These are phyloP conservation scores for Dilophus febrilis DNA, from an alignment of 2,888 invertebrate species.

Conservation along the genomic window DNA sequence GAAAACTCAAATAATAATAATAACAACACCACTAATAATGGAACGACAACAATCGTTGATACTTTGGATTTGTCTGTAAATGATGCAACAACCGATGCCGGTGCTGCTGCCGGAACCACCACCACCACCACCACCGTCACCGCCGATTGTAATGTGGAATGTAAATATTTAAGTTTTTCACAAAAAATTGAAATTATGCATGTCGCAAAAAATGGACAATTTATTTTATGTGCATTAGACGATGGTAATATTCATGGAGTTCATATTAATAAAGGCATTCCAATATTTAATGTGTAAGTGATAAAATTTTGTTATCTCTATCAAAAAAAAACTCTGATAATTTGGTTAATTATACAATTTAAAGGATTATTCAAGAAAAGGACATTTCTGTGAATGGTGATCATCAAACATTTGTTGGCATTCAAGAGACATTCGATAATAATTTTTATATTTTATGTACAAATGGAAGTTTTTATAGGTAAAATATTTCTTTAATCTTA, in stretches of 20 bases:
- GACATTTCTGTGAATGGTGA: constrained; percentile 16
- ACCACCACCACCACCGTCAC: too few species aligned
- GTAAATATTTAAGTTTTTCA: too few species aligned
- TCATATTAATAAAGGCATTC: constrained; percentile 22
- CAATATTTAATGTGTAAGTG: constrained; percentile 19
- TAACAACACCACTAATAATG: too few species aligned
- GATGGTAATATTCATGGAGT: constrained; percentile 27
- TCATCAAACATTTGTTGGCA: constrained; percentile 19
- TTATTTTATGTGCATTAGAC: constrained; percentile 24
- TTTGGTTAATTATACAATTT: not conserved
- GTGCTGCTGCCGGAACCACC: too few species aligned
- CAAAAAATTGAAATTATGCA: constrained; percentile 8
- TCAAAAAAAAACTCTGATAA: too few species aligned
- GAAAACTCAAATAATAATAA: too few species aligned
- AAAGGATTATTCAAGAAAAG: constrained; percentile 17
- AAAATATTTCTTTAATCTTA: too few species aligned
- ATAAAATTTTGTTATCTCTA: too few species aligned
- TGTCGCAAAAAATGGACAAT: constrained; percentile 20
- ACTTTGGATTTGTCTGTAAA: too few species aligned
- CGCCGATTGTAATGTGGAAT: too few species aligned
- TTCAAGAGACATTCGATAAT: constrained; percentile 18
- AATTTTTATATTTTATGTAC: constrained; percentile 20
- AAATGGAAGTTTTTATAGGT: constrained; percentile 26
- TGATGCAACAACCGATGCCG: too few species aligned
- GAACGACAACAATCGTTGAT: too few species aligned